Percentiles rank a stretch among this genome's conserved stretches.
These are phyloP conservation scores for Albula glossodonta DNA, from an alignment of 2,113 vertebrate species.

Conservation along the genomic window DNA sequence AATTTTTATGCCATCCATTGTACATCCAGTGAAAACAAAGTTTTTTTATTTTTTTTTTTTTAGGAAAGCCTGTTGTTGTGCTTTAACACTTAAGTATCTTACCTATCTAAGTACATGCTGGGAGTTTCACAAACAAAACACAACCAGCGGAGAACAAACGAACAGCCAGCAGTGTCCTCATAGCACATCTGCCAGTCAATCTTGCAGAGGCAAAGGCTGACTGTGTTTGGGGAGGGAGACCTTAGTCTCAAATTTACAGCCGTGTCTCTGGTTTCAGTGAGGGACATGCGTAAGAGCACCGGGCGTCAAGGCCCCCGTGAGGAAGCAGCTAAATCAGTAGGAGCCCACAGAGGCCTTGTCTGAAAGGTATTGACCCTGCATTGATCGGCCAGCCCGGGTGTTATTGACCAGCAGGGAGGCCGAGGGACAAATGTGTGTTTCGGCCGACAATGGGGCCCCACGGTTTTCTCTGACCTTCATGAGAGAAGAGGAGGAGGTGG, in stretches of 20 bases:
- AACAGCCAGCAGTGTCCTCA: background rate
- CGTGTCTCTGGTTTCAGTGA: constrained; percentile 64
- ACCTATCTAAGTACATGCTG: background rate
- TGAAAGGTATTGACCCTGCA: constrained; percentile 79
- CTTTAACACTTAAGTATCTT: no score
- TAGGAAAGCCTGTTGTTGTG: no score
- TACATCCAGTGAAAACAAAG: no score
- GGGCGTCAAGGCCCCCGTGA: constrained; percentile 65
- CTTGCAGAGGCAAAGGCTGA: background rate
- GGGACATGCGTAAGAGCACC: constrained; percentile 66
- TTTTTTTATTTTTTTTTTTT: background rate
- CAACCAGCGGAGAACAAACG: background rate
- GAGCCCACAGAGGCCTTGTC: constrained; percentile 76
- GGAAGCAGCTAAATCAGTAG: constrained; percentile 77
- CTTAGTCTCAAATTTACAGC: constrained; percentile 61
- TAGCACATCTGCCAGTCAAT: background rate
- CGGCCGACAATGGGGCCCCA: constrained; percentile 49
- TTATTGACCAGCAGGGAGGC: constrained; percentile 75
- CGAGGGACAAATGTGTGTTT: constrained; percentile 61
- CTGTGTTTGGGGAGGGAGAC: background rate
- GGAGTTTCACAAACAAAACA: background rate
- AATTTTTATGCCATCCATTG: no score
- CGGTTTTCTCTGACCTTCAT: background rate
- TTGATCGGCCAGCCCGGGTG: constrained; percentile 72
- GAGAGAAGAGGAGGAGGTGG: background rate